Conservation (phyloP, 2,113 vertebrate genomes). For the Tinamus guttatus region DNA sequence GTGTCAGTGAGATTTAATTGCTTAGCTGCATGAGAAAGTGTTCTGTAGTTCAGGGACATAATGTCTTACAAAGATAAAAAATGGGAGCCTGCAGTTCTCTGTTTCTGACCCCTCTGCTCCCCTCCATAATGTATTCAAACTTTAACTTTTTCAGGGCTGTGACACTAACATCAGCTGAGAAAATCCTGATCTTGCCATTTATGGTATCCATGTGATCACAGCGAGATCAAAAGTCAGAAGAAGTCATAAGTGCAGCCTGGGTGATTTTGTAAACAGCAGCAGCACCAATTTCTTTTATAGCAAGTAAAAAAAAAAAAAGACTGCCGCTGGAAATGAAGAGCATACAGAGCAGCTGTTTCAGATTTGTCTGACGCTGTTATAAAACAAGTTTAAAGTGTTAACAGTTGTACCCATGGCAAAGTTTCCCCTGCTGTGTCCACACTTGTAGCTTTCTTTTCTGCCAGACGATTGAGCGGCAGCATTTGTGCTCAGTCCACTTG, state of each 20-base stretch:
- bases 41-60: constrained; percentile 47
- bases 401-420: constrained; percentile 46
- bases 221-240: constrained; percentile 32
- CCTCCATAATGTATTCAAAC: not conserved
- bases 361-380: constrained; percentile 51
- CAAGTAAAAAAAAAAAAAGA: not conserved
- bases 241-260: not conserved
- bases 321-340: constrained; percentile 51
- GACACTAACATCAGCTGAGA: not conserved
- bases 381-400: constrained; percentile 64
- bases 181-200: not conserved
- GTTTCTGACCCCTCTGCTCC: not conserved
- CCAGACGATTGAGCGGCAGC: not conserved
- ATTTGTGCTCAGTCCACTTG: not conserved
- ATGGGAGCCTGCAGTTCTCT: not conserved
- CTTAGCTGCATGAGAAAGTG: not conserved
- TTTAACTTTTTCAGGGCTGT: not conserved
- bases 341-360: constrained; percentile 63
- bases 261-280: constrained; percentile 54
- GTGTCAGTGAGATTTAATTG: constrained; percentile 52
- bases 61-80: not conserved
- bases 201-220: not conserved
- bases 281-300: constrained; percentile 50
- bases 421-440: constrained; percentile 5
- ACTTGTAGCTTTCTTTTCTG: constrained; percentile 2